Base-by-base conservation (phyloP, 2,797 vertebrate species). In the Spinibarbus caldwelli region DNA sequence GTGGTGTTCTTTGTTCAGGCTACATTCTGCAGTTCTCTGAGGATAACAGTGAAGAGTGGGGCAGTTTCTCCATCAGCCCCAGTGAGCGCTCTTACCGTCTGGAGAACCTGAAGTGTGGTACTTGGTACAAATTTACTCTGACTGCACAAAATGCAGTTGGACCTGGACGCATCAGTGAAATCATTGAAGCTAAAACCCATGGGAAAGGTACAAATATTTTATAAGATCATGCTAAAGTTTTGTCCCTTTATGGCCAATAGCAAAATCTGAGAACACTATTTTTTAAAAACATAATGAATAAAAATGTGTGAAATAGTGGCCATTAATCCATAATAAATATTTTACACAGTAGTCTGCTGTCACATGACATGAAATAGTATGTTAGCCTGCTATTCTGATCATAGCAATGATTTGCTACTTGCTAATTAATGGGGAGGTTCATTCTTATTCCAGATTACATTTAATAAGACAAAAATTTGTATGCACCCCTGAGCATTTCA, bases 41-140 rank as follows among this genome's bases (percentile, higher is more conserved):
- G 90, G 98, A 99, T 83, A 99, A 99, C 95, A 99, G 98, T 2
- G 98, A 99, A 90, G 97, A 99, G 88, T 99, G 98, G 98, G 98
- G 97, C 49, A 99, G 97, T 87, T 98, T 98, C 86, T 97, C 98
- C 87, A 99, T 99, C 94, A 99, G 98, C 93, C 98, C 98, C 73
- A 99, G 98, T 0, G 98, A 99, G 83, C 97, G 98, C 0, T 98
- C 97, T 0, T 99, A 99, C 87, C 96, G 98, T 59, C 89, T 99
- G 90, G 98, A 99, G 89, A 99, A 96, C 11, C 89, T 99, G 31
- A 99, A 99, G 71, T 99, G 98, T 19, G 98, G 98, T 49, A 99
- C 98, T 0, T 99, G 98, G 98, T 99, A 99, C 90, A 99, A 99
- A 91, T 99, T 99, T 91, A 99, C 98, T 1, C 92, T 99, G 77